A percentile compares a stretch with the other conserved stretches of the same genome.
phyloP scores from a whole-genome alignment of 2,888 invertebrate genomes.

The Oxyteleia sp. region DNA sequence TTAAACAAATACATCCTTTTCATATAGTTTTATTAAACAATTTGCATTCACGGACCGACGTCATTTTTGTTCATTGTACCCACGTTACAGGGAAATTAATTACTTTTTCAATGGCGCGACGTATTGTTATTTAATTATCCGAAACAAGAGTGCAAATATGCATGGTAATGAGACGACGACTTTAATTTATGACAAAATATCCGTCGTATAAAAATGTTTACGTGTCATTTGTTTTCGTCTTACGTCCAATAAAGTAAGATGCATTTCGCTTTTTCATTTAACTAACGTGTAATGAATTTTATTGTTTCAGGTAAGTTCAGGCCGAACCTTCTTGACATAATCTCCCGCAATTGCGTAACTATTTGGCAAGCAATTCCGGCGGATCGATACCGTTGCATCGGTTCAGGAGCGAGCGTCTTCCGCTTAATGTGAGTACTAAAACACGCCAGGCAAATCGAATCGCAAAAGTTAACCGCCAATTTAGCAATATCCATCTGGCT shows the following conservation, averaged over 20 bases:
- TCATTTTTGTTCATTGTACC: conserved; percentile 33
- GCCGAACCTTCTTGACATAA: conserved; percentile 17
- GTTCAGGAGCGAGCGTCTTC: conserved; percentile 53
- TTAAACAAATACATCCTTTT: conserved; percentile 33
- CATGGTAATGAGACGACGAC: conserved; percentile 1
- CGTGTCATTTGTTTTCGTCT: neutral
- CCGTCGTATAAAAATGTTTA: neutral
- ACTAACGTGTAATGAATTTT: conserved; percentile 30
- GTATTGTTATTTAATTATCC: conserved; percentile 20
- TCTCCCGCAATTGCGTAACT: conserved; percentile 28
- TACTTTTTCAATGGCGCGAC: conserved; percentile 20
- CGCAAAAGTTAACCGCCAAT: conserved; percentile 76
- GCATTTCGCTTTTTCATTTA: neutral
- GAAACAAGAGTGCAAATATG: conserved; percentile 10
- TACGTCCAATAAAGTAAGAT: neutral
- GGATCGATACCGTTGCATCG: conserved; percentile 50
- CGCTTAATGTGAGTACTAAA: conserved; percentile 62
- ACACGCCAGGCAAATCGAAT: conserved; percentile 73
- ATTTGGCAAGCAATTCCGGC: conserved; percentile 47
- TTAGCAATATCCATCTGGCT: conserved; percentile 76
- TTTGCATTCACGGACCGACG: conserved; percentile 14
- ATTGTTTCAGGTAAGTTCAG: conserved; percentile 82
- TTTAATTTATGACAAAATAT: neutral
- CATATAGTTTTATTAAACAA: conserved; percentile 39
- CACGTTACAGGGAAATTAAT: conserved; percentile 13